Percentiles rank a stretch among this genome's conserved stretches.
phyloP scores from a whole-genome alignment of 2,113 vertebrate species.

The Chaetops frenatus region DNA sequence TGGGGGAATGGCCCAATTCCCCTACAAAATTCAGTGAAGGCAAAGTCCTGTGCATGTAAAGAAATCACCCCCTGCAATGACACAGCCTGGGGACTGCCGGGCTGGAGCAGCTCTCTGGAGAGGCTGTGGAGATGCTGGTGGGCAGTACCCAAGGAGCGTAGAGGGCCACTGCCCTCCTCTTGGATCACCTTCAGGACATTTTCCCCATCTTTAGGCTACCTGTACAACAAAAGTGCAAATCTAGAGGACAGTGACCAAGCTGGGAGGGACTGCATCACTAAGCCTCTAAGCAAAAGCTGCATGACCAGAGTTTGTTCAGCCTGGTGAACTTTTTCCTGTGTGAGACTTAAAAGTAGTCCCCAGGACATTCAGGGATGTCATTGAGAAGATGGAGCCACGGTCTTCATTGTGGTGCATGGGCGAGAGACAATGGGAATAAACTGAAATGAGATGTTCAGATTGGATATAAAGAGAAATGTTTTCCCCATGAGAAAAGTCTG shows the following conservation, averaged over 20 bases:
- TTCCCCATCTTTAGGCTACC: not conserved
- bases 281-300: not conserved
- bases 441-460: not conserved
- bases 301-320: not conserved
- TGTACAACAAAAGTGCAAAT: not conserved
- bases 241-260: not conserved
- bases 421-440: not conserved
- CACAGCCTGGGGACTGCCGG: fast-evolving
- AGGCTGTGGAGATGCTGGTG: not conserved
- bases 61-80: fast-evolving
- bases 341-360: not conserved
- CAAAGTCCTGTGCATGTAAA: not conserved
- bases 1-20: not conserved
- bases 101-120: not conserved
- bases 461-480: not conserved
- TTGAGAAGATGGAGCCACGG: not conserved
- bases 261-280: not conserved
- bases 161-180: not conserved
- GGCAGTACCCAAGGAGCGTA: not conserved
- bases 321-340: not conserved
- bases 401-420: not conserved
- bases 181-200: not conserved
- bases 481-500: not conserved
- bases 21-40: not conserved
- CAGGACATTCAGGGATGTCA: not conserved